A percentile compares a stretch with the other conserved stretches of the same genome.
Conservation (phyloP, 2,797 vertebrate genomes). For the Aythya fuligula region DNA sequence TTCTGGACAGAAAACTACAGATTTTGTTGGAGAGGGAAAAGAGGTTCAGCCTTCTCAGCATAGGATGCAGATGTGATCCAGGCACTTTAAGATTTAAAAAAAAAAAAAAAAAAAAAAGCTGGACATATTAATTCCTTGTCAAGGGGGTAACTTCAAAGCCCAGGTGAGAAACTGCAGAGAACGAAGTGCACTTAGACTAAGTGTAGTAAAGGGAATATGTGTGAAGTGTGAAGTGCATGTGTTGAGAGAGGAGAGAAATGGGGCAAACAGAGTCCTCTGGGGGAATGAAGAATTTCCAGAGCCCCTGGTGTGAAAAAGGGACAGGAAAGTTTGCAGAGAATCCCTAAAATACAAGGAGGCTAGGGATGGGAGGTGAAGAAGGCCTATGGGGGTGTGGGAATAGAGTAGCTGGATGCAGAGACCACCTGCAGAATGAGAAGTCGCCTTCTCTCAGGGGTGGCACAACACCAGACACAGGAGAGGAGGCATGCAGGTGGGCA, state of each 20-base stretch:
- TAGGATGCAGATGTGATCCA: neutral
- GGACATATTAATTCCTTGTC: neutral
- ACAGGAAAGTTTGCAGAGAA: neutral
- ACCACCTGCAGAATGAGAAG: neutral
- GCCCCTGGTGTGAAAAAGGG: neutral
- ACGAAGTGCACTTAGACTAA: neutral
- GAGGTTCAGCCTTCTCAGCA: neutral
- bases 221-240: neutral
- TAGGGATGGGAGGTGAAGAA: neutral
- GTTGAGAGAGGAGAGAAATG: neutral
- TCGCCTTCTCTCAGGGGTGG: neutral
- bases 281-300: neutral
- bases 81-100: neutral
- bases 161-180: neutral
- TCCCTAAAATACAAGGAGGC: neutral
- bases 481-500: neutral
- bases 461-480: accelerated
- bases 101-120: neutral
- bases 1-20: neutral
- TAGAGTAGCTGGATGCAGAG: neutral
- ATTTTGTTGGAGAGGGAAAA: neutral
- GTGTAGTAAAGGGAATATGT: neutral
- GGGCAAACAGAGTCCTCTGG: neutral
- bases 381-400: accelerated
- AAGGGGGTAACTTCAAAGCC: neutral